These are phyloP conservation scores for Sebastes flavidus DNA, from an alignment of 2,797 vertebrate species.

Conservation along the genomic window DNA sequence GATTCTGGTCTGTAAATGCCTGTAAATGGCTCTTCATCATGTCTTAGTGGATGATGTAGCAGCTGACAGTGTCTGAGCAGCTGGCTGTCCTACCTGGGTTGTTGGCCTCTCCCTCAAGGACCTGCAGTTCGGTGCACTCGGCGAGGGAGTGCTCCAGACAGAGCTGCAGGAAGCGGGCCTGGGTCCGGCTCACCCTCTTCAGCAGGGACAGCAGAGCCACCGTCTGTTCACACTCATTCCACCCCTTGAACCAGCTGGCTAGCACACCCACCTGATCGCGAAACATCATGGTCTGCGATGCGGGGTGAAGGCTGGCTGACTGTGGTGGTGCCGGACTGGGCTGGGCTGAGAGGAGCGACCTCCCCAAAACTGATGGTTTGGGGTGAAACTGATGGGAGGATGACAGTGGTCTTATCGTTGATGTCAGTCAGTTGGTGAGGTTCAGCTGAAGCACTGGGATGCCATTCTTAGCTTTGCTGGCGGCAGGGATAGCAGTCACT, in stretches of 20 bases:
- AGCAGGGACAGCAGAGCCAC: conserved; percentile 95
- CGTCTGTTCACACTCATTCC: conserved; percentile 99
- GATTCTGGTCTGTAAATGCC: neutral
- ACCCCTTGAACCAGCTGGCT: conserved; percentile 98
- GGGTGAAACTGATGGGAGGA: neutral
- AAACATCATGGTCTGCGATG: conserved; percentile 93
- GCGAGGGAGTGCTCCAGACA: conserved; percentile 96
- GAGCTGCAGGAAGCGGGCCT: conserved; percentile 97
- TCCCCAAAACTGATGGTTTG: neutral
- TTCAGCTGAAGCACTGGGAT: conserved; percentile 45
- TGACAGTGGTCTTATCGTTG: neutral
- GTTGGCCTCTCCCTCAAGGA: conserved; percentile 96
- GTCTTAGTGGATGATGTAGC: neutral
- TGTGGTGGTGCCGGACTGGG: neutral
- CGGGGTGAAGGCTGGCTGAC: neutral
- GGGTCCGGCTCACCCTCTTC: conserved; percentile 95
- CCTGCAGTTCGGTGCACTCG: conserved; percentile 94
- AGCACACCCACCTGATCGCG: conserved; percentile 98
- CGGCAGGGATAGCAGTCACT: conserved; percentile 4
- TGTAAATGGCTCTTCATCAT: neutral
- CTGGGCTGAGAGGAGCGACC: neutral
- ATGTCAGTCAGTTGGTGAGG: conserved; percentile 1
- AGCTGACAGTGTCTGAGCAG: neutral
- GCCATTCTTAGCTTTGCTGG: conserved; percentile 55
- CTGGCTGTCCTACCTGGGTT: conserved; percentile 86